Evolutionary conservation across 2,888 invertebrate species (phyloP).

Genomic region (Hemithea aestivaria): DNA sequence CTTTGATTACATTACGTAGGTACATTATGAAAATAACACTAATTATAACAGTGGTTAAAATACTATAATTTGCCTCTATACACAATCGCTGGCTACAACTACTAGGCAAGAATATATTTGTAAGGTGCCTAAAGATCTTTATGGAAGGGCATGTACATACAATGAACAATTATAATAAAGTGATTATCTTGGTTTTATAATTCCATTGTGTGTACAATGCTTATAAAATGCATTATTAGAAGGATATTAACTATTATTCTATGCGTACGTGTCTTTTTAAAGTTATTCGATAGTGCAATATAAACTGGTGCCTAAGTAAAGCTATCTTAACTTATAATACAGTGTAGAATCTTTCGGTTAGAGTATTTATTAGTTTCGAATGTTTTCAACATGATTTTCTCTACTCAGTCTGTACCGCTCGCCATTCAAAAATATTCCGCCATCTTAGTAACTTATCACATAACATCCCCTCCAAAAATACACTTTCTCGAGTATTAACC

Average conservation of each 20-base stretch:
- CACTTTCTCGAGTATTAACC: constrained; percentile 37
- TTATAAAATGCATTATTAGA: constrained; percentile 5
- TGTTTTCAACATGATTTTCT: constrained; percentile 2
- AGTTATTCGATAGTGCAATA: constrained; percentile 38
- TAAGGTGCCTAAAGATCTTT: constrained; percentile 4
- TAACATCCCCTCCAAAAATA: constrained; percentile 42
- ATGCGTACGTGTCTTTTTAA: constrained; percentile 34
- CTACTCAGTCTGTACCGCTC: constrained; percentile 9
- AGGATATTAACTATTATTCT: neutral
- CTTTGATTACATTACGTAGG: constrained; percentile 45
- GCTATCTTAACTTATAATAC: constrained; percentile 16
- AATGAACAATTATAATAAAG: no score
- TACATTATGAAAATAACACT: constrained; percentile 27
- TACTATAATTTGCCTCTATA: constrained; percentile 16
- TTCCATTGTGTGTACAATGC: neutral
- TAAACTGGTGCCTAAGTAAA: constrained; percentile 47
- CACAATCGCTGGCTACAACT: constrained; percentile 28
- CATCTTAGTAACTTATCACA: constrained; percentile 11
- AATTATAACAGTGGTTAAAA: constrained; percentile 22
- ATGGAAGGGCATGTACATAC: neutral
- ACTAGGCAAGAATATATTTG: constrained; percentile 24
- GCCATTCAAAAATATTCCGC: neutral
- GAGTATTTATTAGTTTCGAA: constrained; percentile 14
- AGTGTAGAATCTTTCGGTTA: constrained; percentile 11
- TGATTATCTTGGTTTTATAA: no score